Evolutionary conservation across 2,113 vertebrate genomes (phyloP).

Genomic region (Anoura caudifer): DNA sequence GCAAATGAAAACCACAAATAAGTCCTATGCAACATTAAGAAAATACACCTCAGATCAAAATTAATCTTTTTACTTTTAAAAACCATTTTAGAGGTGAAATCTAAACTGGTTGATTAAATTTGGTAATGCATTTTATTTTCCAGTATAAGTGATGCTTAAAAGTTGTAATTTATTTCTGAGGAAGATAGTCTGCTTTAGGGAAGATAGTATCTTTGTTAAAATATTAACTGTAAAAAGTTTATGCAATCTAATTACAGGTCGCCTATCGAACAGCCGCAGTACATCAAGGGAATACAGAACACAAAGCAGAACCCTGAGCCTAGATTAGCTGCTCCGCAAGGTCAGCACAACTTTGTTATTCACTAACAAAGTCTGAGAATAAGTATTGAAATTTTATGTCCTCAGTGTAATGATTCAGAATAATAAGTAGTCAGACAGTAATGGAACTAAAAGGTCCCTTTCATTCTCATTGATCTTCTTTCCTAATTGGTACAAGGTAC

Average conservation of each 20-base stretch:
- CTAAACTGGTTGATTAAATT: neutral
- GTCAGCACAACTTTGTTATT: neutral
- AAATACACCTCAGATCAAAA: neutral
- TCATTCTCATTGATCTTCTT: conserved; percentile 1
- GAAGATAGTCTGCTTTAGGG: neutral
- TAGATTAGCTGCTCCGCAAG: neutral
- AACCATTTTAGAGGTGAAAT: neutral
- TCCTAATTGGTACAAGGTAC: conserved; percentile 10
- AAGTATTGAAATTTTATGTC: neutral
- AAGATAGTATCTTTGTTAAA: conserved; percentile 58
- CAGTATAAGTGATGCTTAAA: conserved; percentile 2
- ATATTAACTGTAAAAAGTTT: conserved; percentile 34
- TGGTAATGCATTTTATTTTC: neutral
- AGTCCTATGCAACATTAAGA: neutral
- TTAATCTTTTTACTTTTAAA: neutral
- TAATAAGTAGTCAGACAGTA: neutral
- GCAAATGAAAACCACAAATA: neutral
- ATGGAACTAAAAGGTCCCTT: neutral
- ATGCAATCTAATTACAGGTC: conserved; percentile 59
- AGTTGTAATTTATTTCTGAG: conserved; percentile 38
- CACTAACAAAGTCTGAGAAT: neutral
- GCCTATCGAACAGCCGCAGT: conserved; percentile 16
- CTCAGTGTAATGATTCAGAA: conserved; percentile 16
- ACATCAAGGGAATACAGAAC: neutral
- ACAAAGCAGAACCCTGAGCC: neutral